Evolutionary conservation across 2,113 vertebrate species (phyloP).

Genomic region (Oxyruncus cristatus): DNA sequence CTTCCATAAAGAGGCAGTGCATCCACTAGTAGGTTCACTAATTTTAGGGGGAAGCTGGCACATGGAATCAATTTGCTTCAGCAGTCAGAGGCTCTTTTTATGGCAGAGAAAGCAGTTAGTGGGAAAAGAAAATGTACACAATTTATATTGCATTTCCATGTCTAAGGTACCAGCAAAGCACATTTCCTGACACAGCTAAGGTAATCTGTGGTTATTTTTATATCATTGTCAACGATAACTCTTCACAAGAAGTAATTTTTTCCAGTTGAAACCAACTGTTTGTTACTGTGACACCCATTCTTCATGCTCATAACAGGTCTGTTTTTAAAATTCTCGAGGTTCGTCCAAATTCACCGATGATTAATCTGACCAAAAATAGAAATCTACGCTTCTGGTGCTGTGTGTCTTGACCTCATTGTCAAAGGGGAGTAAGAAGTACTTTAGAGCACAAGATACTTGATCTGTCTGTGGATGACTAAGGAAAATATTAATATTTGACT

Average conservation of each 20-base stretch:
- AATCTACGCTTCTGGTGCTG: background rate
- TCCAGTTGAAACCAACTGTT: background rate
- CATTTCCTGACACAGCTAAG: background rate
- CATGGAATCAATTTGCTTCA: conserved; percentile 30
- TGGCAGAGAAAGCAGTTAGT: background rate
- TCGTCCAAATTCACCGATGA: background rate
- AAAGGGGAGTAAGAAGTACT: background rate
- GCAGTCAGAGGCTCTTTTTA: conserved; percentile 24
- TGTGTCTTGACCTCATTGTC: background rate
- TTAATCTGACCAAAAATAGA: background rate
- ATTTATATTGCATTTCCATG: background rate
- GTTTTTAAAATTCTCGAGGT: background rate
- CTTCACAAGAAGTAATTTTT: background rate
- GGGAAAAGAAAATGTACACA: background rate
- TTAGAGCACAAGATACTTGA: background rate
- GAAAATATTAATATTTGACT: background rate
- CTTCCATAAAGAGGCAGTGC: conserved; percentile 21
- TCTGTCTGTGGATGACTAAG: background rate
- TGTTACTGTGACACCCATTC: background rate
- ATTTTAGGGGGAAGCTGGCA: background rate
- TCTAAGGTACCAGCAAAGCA: background rate
- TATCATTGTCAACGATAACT: background rate
- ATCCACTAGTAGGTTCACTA: background rate
- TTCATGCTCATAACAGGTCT: background rate
- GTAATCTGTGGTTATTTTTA: conserved; percentile 13